Percentiles rank a stretch among this genome's conserved stretches.
These are phyloP conservation scores for Coreoperca whiteheadi DNA, from an alignment of 2,113 vertebrate species.

Conservation along the genomic window DNA sequence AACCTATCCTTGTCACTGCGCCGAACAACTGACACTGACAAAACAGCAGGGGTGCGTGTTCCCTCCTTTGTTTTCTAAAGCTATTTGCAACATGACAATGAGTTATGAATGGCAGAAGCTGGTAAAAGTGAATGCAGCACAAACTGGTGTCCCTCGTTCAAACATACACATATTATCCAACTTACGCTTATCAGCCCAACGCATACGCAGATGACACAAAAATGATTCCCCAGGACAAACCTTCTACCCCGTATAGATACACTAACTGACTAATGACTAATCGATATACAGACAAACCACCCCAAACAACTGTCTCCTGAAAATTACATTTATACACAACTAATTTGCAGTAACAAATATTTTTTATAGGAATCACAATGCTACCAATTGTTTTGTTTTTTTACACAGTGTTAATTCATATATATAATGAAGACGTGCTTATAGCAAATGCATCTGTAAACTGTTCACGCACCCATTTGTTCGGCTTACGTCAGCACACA, in stretches of 20 bases:
- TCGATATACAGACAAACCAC: not conserved
- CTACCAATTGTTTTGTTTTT: not conserved
- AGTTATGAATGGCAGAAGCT: slow-evolving; percentile 46
- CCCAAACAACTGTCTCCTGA: not conserved
- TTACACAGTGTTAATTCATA: not conserved
- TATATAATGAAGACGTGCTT: slow-evolving; percentile 5
- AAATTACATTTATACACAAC: not conserved
- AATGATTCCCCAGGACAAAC: not conserved
- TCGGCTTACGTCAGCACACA: not conserved
- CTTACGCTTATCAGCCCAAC: not conserved
- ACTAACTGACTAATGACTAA: not conserved
- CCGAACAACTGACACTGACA: slow-evolving; percentile 54
- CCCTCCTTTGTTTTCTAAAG: slow-evolving; percentile 38
- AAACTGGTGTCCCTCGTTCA: slow-evolving; percentile 26
- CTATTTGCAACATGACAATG: slow-evolving; percentile 57
- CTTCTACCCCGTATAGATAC: not conserved
- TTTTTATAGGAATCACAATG: too few relatives aligned
- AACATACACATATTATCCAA: slow-evolving; percentile 9
- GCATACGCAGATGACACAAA: not conserved
- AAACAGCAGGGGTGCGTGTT: slow-evolving; percentile 59
- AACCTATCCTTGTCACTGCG: slow-evolving; percentile 54
- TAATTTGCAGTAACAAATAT: slow-evolving; percentile 1
- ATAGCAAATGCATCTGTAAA: slow-evolving; percentile 5
- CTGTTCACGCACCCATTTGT: slow-evolving; percentile 7
- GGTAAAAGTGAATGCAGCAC: slow-evolving; percentile 24